A percentile compares a stretch with the other conserved stretches of the same genome.
Evolutionary conservation across 2,888 invertebrate genomes (phyloP).

Genomic region (Lycophotia porphyrea): DNA sequence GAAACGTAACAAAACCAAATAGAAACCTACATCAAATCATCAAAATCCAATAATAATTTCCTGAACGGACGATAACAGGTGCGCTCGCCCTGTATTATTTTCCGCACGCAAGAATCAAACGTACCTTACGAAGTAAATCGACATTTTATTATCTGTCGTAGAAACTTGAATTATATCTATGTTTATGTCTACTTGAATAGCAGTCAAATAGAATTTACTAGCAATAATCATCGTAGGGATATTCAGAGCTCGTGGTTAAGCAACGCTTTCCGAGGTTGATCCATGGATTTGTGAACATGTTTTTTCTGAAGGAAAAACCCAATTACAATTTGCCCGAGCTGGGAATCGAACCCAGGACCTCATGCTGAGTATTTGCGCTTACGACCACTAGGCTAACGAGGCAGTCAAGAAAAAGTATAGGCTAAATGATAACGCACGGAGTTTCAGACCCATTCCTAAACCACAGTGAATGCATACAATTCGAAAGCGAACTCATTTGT

Average conservation of each 20-base stretch:
- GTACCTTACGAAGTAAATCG: constrained; percentile 36
- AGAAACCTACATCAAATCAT: constrained; percentile 25
- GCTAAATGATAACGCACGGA: background rate
- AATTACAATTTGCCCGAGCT: too few relatives aligned
- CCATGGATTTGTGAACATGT: too few relatives aligned
- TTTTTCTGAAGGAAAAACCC: too few relatives aligned
- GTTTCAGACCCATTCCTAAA: background rate
- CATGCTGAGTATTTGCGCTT: too few relatives aligned
- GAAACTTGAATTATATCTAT: constrained; percentile 4
- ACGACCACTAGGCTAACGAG: too few relatives aligned
- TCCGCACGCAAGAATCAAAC: constrained; percentile 49
- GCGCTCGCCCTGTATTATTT: constrained; percentile 42
- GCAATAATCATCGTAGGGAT: background rate
- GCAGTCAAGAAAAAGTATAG: too few relatives aligned
- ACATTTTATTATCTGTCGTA: constrained; percentile 43
- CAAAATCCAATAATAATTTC: constrained; percentile 54
- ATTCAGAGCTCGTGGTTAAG: background rate
- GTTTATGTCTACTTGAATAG: background rate
- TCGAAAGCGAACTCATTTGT: constrained; percentile 6
- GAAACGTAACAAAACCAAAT: constrained; percentile 32
- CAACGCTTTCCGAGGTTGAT: background rate
- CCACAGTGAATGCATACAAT: constrained; percentile 1
- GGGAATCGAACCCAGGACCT: too few relatives aligned
- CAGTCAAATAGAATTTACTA: constrained; percentile 16
- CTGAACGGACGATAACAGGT: constrained; percentile 31